phyloP scores from a whole-genome alignment of 35 echinoderm and acorn worm genomes.

The Diadema setosum region DNA sequence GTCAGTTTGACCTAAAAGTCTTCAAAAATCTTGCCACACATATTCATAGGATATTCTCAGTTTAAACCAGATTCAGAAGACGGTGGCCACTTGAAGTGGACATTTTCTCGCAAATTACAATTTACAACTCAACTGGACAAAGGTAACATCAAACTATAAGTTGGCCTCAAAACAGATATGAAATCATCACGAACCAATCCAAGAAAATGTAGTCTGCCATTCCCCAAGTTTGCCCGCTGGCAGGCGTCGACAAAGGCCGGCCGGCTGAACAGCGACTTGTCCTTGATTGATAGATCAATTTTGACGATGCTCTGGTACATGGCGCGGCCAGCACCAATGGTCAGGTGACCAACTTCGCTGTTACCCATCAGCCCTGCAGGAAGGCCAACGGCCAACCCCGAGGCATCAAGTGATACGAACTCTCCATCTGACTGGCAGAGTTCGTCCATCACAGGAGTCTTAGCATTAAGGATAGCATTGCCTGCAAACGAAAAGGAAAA shows the following conservation, averaged over 20 bases:
- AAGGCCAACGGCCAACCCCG: conserved; percentile 85
- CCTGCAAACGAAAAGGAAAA: conserved; percentile 29
- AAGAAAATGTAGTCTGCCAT: conserved; percentile 82
- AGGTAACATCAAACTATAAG: too few species aligned
- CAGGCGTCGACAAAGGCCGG: conserved; percentile 83
- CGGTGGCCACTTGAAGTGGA: too few species aligned
- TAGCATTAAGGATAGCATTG: conserved; percentile 91
- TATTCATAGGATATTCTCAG: too few species aligned
- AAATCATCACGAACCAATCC: too few species aligned
- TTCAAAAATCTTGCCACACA: too few species aligned
- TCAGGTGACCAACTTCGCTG: conserved; percentile 96
- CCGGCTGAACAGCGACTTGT: conserved; percentile 46
- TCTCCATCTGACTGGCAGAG: conserved; percentile 42
- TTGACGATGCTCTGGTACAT: conserved; percentile 95
- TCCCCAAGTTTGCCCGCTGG: conserved; percentile 73
- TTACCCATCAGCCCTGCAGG: conserved; percentile 98
- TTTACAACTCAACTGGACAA: too few species aligned
- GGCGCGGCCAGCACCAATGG: conserved; percentile 83
- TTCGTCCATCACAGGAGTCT: conserved; percentile 88
- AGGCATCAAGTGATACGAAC: conserved; percentile 85
- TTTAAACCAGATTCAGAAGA: too few species aligned
- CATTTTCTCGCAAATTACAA: too few species aligned
- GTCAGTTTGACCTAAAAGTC: too few species aligned
- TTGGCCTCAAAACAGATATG: too few species aligned
- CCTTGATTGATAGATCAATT: conserved; percentile 66